Conservation (phyloP, 2,797 vertebrate species). For the Thaleichthys pacificus region DNA sequence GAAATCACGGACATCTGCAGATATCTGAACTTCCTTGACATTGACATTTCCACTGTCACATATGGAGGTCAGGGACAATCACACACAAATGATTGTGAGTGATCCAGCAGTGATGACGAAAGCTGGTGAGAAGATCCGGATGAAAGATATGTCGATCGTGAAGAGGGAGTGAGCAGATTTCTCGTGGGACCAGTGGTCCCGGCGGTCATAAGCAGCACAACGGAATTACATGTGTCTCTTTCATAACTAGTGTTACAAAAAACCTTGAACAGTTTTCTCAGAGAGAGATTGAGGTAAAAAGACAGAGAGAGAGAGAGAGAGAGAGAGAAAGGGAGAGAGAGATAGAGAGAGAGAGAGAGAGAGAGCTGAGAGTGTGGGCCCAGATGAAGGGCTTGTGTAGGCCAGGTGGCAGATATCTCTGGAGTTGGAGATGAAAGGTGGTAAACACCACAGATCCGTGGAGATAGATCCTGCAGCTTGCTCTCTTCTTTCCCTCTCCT, state of each 20-base stretch:
- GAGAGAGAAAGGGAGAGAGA: slow-evolving; percentile 5
- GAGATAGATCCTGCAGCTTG: slow-evolving; percentile 35
- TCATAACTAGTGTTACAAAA: slow-evolving; percentile 29
- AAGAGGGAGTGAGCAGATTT: slow-evolving; percentile 27
- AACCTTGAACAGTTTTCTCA: not conserved
- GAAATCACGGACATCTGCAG: slow-evolving; percentile 37
- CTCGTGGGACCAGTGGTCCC: slow-evolving; percentile 26
- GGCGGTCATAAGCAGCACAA: slow-evolving; percentile 24
- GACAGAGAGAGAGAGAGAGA: not conserved
- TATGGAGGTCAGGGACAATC: not conserved
- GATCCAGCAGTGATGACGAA: slow-evolving; percentile 21
- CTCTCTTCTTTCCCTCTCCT: slow-evolving; percentile 28
- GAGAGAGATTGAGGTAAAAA: not conserved
- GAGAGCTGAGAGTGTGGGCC: slow-evolving; percentile 42
- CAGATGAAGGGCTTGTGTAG: slow-evolving; percentile 51
- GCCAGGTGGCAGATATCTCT: slow-evolving; percentile 63
- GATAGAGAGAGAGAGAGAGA: slow-evolving; percentile 10
- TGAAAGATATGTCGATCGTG: slow-evolving; percentile 21
- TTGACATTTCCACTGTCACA: slow-evolving; percentile 9
- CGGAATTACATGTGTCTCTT: slow-evolving; percentile 32
- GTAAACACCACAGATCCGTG: slow-evolving; percentile 61
- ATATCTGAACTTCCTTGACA: slow-evolving; percentile 5
- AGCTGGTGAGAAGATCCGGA: slow-evolving; percentile 36
- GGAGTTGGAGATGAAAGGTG: slow-evolving; percentile 67
- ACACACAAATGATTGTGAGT: not conserved